Conservation (phyloP, 92 coral and sea anemone species). For the Montipora capitata region DNA sequence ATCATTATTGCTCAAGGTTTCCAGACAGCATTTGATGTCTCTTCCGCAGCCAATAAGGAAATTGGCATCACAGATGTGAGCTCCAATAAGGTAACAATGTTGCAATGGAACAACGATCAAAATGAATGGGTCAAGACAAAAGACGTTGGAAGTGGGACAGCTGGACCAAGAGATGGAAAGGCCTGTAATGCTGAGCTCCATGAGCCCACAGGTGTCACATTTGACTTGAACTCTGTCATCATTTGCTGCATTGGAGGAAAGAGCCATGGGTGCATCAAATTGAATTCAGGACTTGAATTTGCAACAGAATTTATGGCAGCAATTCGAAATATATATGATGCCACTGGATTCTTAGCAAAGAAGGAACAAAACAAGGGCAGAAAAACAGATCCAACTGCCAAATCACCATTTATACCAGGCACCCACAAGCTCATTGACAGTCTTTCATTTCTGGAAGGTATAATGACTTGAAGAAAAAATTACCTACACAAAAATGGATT, state of each 20-base stretch:
- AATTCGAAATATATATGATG: background rate
- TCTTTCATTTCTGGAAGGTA: background rate
- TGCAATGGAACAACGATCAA: no score
- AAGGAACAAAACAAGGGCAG: constrained; percentile 65
- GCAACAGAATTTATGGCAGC: no score
- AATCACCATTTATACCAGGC: constrained; percentile 56
- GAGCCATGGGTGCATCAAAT: constrained; percentile 58
- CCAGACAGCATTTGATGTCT: constrained; percentile 57
- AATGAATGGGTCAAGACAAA: background rate
- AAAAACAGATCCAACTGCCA: background rate
- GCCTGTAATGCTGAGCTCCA: no score
- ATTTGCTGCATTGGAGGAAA: no score
- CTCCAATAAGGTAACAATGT: no score
- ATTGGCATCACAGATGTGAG: constrained; percentile 49
- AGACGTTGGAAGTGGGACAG: constrained; percentile 42
- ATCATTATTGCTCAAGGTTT: constrained; percentile 28
- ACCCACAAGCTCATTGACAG: constrained; percentile 41
- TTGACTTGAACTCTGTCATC: no score
- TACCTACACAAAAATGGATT: no score
- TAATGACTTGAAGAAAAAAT: background rate
- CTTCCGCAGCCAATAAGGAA: constrained; percentile 21
- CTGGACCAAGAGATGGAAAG: constrained; percentile 23
- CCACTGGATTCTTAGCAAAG: constrained; percentile 73
- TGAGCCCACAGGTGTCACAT: no score
- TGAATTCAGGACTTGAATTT: constrained; percentile 47